Evolutionary conservation across 2,113 vertebrate genomes (phyloP), one percentile per base, ranked within the genome.

Genomic region (Baryphthengus martii): DNA sequence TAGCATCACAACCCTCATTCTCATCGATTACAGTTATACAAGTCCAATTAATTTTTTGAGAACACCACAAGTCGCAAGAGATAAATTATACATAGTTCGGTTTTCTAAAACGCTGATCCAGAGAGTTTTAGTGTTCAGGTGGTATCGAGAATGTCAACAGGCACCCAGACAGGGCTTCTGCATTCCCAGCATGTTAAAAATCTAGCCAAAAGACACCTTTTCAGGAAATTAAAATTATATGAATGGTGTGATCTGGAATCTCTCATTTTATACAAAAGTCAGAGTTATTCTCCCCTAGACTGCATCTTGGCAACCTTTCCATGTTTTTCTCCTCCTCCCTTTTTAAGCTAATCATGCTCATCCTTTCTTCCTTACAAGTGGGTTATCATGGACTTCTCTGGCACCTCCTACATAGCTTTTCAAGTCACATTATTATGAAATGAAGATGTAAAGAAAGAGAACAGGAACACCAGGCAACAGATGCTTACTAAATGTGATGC

Each of bases 341-440:
- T 84, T 84, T 85, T 85, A 89, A 76, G 65, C 72, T 67, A 67
- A 71, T 40, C 35, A 6, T 40, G 66, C 49, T 87, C 70, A 66
- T 67, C 13, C 70, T 80, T 82, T 95, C 73, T 73, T 90, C 68
- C 75, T 85, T 29, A 65, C 44, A 74, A 91, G 73, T 63, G 61
- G 76, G 82, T 93, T 97, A 93, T 83, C 62, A 80, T 10, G 59
- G 78, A 86, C 87, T 81, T 78, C 68, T 93, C 72, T 68, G 44
- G 90, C 78, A 91, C 85, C 82, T 95, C 85, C 94, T 71, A 91
- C 81, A n/a, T 59, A 74, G 83, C 76, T 90, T 90, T 93, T 84
- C 24, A 84, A 96, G 65, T 90, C 0, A 0, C 59, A 62, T 77
- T 87, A 90, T 91, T 93, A 88, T 49, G 75, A 95, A 96, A 95